These are phyloP conservation scores for Dermatemys mawii DNA, from an alignment of 2,113 vertebrate genomes.

Conservation along the genomic window DNA sequence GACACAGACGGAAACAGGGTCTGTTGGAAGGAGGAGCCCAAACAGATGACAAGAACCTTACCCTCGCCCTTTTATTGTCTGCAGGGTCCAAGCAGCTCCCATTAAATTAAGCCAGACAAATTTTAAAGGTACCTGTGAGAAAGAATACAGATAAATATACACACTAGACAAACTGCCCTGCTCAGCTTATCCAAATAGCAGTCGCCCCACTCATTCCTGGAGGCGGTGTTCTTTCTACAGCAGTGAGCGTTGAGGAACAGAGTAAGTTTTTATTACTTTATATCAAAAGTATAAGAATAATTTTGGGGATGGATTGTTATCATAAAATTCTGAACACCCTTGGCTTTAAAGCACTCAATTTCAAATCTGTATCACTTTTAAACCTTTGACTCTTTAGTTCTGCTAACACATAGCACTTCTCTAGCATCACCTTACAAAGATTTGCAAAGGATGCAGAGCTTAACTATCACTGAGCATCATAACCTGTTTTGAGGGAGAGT, in stretches of 20 bases:
- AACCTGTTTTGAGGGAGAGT: neutral
- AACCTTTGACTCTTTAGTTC: neutral
- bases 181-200: constrained; percentile 46
- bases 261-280: neutral
- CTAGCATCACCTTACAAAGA: neutral
- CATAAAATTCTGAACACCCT: rapidly evolving
- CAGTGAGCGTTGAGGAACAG: neutral
- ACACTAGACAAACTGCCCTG: constrained; percentile 74
- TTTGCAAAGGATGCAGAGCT: too few species aligned
- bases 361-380: neutral
- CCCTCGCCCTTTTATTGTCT: constrained; percentile 94
- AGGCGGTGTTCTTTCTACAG: rapidly evolving
- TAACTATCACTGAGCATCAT: neutral
- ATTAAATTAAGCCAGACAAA: constrained; percentile 99
- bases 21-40: constrained; percentile 88
- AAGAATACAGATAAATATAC: constrained; percentile 99
- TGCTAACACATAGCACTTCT: neutral
- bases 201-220: constrained; percentile 37
- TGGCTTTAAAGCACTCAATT: neutral
- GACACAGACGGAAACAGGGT: constrained; percentile 82
- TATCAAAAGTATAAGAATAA: neutral
- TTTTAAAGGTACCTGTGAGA: constrained; percentile 98
- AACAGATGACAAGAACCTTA: constrained; percentile 96
- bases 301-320: neutral
- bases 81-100: constrained; percentile 91